Evolutionary conservation across 2,888 invertebrate genomes (phyloP).

Genomic region (Philaethria dido): DNA sequence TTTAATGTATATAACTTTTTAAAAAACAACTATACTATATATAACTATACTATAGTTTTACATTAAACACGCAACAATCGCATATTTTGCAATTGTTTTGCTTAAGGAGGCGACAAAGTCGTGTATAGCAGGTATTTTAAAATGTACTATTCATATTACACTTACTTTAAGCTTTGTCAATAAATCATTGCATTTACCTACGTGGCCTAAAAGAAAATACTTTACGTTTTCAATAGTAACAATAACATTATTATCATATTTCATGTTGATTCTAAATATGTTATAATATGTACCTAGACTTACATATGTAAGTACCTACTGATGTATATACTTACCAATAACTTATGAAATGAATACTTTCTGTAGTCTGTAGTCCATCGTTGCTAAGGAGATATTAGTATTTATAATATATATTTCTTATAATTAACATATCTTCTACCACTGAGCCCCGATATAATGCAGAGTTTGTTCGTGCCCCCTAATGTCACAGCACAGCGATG

Average conservation of each 20-base stretch:
- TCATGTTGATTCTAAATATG: background rate
- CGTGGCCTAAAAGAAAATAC: background rate
- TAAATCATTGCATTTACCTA: slow-evolving; percentile 2
- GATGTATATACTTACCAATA: too few species aligned
- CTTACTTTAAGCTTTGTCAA: slow-evolving; percentile 1
- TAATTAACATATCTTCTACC: background rate
- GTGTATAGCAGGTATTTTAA: slow-evolving; percentile 7
- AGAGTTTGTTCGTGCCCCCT: slow-evolving; percentile 45
- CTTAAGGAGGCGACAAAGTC: slow-evolving; percentile 3
- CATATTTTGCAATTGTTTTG: slow-evolving; percentile 8
- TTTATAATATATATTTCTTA: background rate
- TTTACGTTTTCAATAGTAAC: background rate
- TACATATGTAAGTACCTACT: too few species aligned
- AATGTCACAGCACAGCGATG: slow-evolving; percentile 47
- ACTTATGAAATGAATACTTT: too few species aligned
- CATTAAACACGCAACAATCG: slow-evolving; percentile 6
- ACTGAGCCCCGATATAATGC: slow-evolving; percentile 11
- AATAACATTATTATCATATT: background rate
- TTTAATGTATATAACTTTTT: too few species aligned
- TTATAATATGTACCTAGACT: background rate
- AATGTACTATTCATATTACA: slow-evolving; percentile 8
- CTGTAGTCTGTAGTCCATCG: background rate
- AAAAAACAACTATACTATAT: too few species aligned
- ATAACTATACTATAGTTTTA: background rate
- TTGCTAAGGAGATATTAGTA: background rate